Conservation (phyloP, 2,888 invertebrate genomes). For the Erebia aethiops region DNA sequence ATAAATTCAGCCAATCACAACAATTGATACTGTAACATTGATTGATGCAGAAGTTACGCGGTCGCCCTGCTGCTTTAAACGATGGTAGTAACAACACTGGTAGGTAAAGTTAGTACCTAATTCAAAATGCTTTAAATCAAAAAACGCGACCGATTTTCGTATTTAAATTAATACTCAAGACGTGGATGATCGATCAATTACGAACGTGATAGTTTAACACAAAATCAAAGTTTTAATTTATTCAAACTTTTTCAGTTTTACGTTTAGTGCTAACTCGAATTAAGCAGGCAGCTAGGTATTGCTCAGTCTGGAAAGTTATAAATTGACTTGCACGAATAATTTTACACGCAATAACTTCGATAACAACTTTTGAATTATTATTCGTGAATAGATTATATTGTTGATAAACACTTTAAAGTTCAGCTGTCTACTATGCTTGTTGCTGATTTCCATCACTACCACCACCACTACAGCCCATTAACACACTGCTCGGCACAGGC, state of each 20-base stretch:
- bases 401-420: too few relatives aligned
- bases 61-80: too few relatives aligned
- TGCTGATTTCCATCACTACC: too few relatives aligned
- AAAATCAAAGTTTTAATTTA: not conserved
- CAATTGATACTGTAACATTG: too few relatives aligned
- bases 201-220: constrained; percentile 11
- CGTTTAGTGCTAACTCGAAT: not conserved
- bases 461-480: too few relatives aligned
- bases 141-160: not conserved
- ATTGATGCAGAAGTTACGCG: too few relatives aligned
- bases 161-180: constrained; percentile 11
- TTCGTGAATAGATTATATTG: not conserved
- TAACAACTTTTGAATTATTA: not conserved
- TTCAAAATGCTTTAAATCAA: too few relatives aligned
- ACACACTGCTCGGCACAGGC: too few relatives aligned
- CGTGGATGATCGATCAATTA: constrained; percentile 10
- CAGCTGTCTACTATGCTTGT: too few relatives aligned
- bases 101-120: too few relatives aligned
- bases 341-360: constrained; percentile 18
- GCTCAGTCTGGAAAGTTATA: constrained; percentile 25
- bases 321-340: constrained; percentile 22
- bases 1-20: too few relatives aligned
- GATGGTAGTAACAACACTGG: too few relatives aligned
- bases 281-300: constrained; percentile 6
- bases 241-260: constrained; percentile 2